A percentile compares a stretch with the other conserved stretches of the same genome.
phyloP scores from a whole-genome alignment of 2,797 vertebrate genomes.

The Kryptopterus vitreolus region DNA sequence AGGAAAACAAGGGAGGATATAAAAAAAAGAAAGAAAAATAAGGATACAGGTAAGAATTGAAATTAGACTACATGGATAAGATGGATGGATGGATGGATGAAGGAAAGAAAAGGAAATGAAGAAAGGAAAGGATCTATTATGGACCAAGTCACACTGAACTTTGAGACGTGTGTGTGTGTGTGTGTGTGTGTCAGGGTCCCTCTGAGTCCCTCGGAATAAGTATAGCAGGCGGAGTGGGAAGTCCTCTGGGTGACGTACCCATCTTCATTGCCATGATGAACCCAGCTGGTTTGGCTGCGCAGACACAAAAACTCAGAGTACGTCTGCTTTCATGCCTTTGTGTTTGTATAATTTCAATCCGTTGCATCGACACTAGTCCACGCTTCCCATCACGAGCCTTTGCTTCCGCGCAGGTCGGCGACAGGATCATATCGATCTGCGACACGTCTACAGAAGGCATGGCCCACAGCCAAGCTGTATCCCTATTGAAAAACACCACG shows the following conservation, averaged over 20 bases:
- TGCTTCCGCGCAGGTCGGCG: constrained; percentile 78
- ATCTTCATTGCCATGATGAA: constrained; percentile 99
- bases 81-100: neutral
- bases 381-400: neutral
- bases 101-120: neutral
- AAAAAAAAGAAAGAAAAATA: too few species aligned
- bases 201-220: constrained; percentile 89
- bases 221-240: constrained; percentile 93
- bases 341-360: neutral
- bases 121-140: neutral
- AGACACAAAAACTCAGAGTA: constrained; percentile 92
- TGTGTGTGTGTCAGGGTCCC: constrained; percentile 70
- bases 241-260: constrained; percentile 92
- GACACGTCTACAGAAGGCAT: constrained; percentile 88
- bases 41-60: too few species aligned
- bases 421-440: constrained; percentile 90
- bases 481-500: constrained; percentile 86
- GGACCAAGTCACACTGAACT: neutral
- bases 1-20: too few species aligned
- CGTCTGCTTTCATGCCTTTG: constrained; percentile 19
- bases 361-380: neutral
- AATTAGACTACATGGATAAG: too few species aligned
- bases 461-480: constrained; percentile 92
- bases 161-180: neutral
- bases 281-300: constrained; percentile 89